phyloP scores from a whole-genome alignment of 2,113 vertebrate species.

The Cacatua alba region DNA sequence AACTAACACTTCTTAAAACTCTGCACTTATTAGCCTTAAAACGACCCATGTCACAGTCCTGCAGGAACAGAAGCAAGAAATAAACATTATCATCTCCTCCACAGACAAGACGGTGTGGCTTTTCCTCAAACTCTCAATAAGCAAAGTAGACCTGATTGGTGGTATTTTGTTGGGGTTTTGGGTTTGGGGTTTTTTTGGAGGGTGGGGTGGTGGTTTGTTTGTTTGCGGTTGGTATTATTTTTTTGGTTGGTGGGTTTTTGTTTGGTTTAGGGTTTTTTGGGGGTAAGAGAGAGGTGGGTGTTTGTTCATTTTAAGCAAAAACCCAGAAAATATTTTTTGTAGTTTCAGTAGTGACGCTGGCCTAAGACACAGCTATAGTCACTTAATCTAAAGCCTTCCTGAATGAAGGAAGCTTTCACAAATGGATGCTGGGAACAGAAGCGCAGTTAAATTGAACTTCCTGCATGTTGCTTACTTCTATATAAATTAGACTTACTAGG shows the following conservation, averaged over 20 bases:
- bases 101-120: background rate
- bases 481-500: background rate
- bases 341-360: background rate
- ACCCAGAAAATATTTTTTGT: background rate
- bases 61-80: too few relatives aligned
- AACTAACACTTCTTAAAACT: background rate
- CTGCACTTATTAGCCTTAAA: background rate
- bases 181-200: background rate
- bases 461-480: background rate
- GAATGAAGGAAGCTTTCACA: background rate
- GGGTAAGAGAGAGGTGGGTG: rapidly evolving
- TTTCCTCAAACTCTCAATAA: background rate
- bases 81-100: background rate
- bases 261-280: background rate
- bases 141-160: background rate
- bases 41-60: background rate
- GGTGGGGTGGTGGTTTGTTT: background rate
- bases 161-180: background rate
- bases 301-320: background rate
- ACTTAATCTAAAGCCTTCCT: background rate
- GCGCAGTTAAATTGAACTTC: background rate
- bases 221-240: background rate
- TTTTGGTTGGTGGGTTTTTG: background rate
- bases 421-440: background rate
- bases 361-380: background rate